phyloP scores from a whole-genome alignment of 2,797 vertebrate genomes.

The Myotis pilosus region DNA sequence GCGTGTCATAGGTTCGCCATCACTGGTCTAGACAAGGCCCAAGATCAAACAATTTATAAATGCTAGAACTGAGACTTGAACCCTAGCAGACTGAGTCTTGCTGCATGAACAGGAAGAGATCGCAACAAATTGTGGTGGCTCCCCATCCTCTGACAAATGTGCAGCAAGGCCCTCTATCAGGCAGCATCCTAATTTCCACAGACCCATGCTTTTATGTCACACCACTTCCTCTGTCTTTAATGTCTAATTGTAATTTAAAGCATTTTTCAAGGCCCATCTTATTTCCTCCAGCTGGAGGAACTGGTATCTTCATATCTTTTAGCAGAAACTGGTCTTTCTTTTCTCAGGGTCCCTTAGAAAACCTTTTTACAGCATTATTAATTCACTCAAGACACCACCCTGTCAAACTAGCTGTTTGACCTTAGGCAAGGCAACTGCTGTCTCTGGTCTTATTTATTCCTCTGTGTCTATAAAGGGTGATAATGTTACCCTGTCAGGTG shows the following conservation, averaged over 20 bases:
- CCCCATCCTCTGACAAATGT: not conserved
- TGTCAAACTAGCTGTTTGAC: not conserved
- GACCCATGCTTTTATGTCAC: not conserved
- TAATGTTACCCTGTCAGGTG: not conserved
- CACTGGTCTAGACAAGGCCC: not conserved
- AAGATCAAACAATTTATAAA: not conserved
- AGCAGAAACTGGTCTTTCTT: not conserved
- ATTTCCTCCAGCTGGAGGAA: not conserved
- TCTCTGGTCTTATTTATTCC: not conserved
- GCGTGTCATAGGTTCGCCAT: too few relatives aligned
- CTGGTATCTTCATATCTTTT: not conserved
- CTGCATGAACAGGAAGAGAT: not conserved
- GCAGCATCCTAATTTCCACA: not conserved
- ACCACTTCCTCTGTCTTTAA: not conserved
- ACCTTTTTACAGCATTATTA: not conserved
- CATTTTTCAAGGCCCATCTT: not conserved
- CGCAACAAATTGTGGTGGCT: not conserved
- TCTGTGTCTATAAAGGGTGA: not conserved
- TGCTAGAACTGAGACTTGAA: not conserved
- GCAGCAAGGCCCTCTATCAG: not conserved
- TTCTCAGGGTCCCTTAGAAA: not conserved
- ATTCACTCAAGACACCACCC: not conserved
- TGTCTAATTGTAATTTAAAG: not conserved
- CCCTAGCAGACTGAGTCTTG: not conserved
- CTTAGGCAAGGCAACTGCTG: not conserved